phyloP scores from a whole-genome alignment of 2,888 invertebrate species.

The Falcaria lacertinaria region DNA sequence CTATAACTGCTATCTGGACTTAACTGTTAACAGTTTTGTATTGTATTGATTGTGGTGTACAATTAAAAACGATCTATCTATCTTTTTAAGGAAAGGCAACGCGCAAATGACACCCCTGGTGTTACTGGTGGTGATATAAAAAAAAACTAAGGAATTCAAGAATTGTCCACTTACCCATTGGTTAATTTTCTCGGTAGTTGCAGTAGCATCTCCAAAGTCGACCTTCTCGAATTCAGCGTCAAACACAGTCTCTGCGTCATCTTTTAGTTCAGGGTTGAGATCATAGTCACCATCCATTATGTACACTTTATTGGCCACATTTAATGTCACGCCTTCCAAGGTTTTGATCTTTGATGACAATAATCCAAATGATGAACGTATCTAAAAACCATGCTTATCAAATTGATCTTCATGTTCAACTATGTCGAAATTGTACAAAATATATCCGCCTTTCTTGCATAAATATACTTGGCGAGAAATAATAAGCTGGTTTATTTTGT shows the following conservation, averaged over 20 bases:
- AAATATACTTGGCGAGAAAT: no score
- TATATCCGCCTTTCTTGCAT: no score
- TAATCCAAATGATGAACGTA: slow-evolving; percentile 54
- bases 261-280: slow-evolving; percentile 76
- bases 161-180: slow-evolving; percentile 79
- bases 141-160: not conserved
- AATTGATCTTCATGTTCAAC: no score
- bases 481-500: no score
- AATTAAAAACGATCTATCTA: no score
- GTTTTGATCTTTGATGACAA: slow-evolving; percentile 48
- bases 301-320: slow-evolving; percentile 87
- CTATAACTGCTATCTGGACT: no score
- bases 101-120: no score
- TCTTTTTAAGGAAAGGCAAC: no score
- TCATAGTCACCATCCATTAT: slow-evolving; percentile 72
- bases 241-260: slow-evolving; percentile 81
- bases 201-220: slow-evolving; percentile 76
- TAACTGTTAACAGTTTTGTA: no score
- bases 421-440: slow-evolving; percentile 1
- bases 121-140: no score
- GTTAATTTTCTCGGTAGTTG: slow-evolving; percentile 83
- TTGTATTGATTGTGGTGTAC: no score
- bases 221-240: slow-evolving; percentile 81
- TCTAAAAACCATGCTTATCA: no score
- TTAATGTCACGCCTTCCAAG: slow-evolving; percentile 78